Evolutionary conservation across 2,888 invertebrate genomes (phyloP), one percentile per base, ranked within the genome.

Genomic region (Clivina fossor): DNA sequence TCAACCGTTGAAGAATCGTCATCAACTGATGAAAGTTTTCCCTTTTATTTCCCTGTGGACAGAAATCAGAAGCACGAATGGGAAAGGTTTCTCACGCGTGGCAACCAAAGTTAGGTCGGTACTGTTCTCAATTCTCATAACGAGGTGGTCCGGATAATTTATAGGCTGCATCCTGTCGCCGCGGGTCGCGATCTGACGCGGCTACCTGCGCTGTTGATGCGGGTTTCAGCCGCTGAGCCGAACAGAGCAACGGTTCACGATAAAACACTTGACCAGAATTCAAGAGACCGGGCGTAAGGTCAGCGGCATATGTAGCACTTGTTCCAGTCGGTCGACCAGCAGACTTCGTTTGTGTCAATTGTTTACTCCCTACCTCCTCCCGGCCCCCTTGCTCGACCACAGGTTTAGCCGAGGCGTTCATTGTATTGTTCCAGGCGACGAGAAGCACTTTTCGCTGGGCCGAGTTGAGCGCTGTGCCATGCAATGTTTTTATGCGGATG

Each of bases 401-500:
- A 16, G 11, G 48, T 35, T 37, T 2, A 11, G 2, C 30, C 2
- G n/a, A 26, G 5, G 5, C 26, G 8, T 8, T 8, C 8, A 26
- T 26, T 8, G 26, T 26, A 5, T 5, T 13, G 30, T 11, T 13
- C 58, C 58, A 48, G 53, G 41, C 19, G 41, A 24, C 24, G 20
- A 38, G 55, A 18, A 22, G 49, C 51, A 63, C 64, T 67, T 67
- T 68, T 67, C 66, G 66, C 63, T 64, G 66, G 68, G 62, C 68
- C 67, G 66, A 69, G 69, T 67, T 70, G 69, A 69, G 70, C 66
- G 30, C 38, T 41, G 11, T 57, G 44, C 66, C 64, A 66, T 66
- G 62, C 64, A 64, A 65, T 68, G 63, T 67, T 71, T 71, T 69
- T 69, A 69, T 68, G 68, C 66, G 67, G 66, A 67, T 66, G 66